Base-by-base conservation (phyloP, 1,140 invertebrate genomes). In the Oryctes rhinoceros region DNA sequence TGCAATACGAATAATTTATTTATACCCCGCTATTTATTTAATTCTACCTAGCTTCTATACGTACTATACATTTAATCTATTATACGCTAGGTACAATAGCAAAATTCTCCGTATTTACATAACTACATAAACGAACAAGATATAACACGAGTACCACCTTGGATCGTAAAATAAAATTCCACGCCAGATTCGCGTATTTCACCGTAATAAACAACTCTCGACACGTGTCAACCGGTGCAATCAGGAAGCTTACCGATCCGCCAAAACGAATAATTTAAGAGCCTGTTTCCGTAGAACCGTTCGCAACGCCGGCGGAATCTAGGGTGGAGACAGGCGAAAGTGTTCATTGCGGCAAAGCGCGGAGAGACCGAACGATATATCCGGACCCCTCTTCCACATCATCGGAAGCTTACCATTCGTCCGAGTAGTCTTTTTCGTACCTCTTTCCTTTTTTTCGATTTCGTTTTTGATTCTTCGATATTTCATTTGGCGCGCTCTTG, bases 321-420 rank as follows among this genome's bases (percentile, higher is more conserved):
- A 59, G 53, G 53, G 53, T 59, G 53, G 53, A 59, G 53, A 59
- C 53, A n/a, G 18, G 53, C 53, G 53, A 59, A 59, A 59, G 53
- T 59, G 18, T 59, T 59, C 4, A 59, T n/a, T 59, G 53, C 53
- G 53, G 53, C 39, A 44, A 44, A 44, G 39, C 5, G 5, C 9
- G 39, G 39, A 44, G 39, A 18, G 13, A 59, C 53, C 53, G 53
- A n/a, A 59, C 13, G 13, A 18, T 59, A 18, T 15, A 6, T 4
- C 13, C 49, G 5, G 53, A 18, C 53, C 53, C 53, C 53, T 59
- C 53, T 59, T 59, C 53, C n/a, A 59, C 53, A 24, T 71, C 53
- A 24, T 71, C 20, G 18, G 65, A 71, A 71, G 65, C 11, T 18
- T 18, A 18, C 53, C 2, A 59, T 18, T 59, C 53, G 53, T 15